phyloP scores from a whole-genome alignment of 2,113 vertebrate genomes.

The Dicentrarchus labrax region DNA sequence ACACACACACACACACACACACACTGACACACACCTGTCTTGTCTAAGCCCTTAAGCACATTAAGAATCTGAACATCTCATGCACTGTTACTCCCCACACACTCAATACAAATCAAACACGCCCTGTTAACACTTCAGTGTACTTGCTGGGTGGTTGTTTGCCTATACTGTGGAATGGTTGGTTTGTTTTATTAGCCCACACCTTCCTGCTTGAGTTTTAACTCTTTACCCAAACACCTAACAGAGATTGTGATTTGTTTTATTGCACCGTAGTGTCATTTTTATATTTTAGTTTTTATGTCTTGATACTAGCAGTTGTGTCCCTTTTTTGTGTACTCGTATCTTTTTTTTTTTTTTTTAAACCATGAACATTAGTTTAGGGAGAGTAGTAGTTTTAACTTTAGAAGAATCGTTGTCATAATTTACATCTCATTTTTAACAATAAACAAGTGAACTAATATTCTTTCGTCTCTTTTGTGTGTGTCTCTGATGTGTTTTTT shows the following conservation, averaged over 20 bases:
- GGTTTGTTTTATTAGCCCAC: slow-evolving; percentile 45
- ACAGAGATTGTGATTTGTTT: slow-evolving; percentile 38
- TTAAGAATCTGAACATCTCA: slow-evolving; percentile 50
- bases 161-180: slow-evolving; percentile 41
- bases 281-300: slow-evolving; percentile 7
- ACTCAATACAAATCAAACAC: slow-evolving; percentile 34
- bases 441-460: slow-evolving; percentile 3
- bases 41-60: slow-evolving; percentile 51
- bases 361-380: slow-evolving; percentile 24
- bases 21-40: slow-evolving; percentile 46
- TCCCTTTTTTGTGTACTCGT: slow-evolving; percentile 6
- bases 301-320: slow-evolving; percentile 37
- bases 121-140: slow-evolving; percentile 45
- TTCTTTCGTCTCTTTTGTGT: background rate
- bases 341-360: slow-evolving; percentile 14
- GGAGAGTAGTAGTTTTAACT: slow-evolving; percentile 35
- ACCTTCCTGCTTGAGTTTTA: slow-evolving; percentile 61
- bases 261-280: slow-evolving; percentile 46
- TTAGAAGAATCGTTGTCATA: background rate
- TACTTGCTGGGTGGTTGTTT: slow-evolving; percentile 56
- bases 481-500: slow-evolving; percentile 44
- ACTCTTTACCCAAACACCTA: slow-evolving; percentile 54
- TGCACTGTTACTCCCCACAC: slow-evolving; percentile 48
- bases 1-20: slow-evolving; percentile 22
- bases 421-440: background rate